Base-by-base conservation (phyloP, 2,888 invertebrate genomes). In the Sipha maydis region DNA sequence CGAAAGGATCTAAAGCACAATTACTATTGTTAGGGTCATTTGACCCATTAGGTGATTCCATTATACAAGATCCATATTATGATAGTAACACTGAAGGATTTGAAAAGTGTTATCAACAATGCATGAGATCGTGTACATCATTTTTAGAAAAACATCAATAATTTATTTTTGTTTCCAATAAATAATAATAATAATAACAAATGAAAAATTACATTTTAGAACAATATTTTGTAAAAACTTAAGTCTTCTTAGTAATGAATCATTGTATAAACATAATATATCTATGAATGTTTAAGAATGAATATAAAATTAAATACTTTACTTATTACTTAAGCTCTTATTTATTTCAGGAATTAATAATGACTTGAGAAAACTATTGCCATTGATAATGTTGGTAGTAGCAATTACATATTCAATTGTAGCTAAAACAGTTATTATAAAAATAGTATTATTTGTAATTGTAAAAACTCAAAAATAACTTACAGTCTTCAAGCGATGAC, bases 61-160 rank as follows among this genome's bases (percentile, higher is more conserved):
- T 96, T 90, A 98, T 98, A 90, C 94, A 95, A 90, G 98, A 98
- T 92, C 98, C 98, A 3, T 97, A 98, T 92, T 98, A 97, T 93
- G 95, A 96, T 92, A 91, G 92, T 69, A 95, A 94, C 83, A 93
- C 93, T 83, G 93, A 93, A 89, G 96, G 95, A 21, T 97, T 97
- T 92, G 95, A 96, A 91, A 94, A 94, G 91, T 96, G 95, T 90
- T 96, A 95, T 91, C 93, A 95, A 90, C 96, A 96, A 91, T 95
- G 96, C 91, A 91, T 94, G 2, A 92, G 95, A 89, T 94, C 95
- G 89, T 95, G 95, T 90, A 92, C 93, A 89, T 94, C 93, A 75
- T 96, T 96, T 92, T 92, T 95, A 90, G 92, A 94, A 4, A 86
- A 89, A 79, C 0, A 88, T 48, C 0, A 83, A 67, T 85, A 48